Percentiles rank a stretch among this genome's conserved stretches.
phyloP scores from a whole-genome alignment of 64 coral and sea anemone genomes.

The Astreopora myriophthalma region DNA sequence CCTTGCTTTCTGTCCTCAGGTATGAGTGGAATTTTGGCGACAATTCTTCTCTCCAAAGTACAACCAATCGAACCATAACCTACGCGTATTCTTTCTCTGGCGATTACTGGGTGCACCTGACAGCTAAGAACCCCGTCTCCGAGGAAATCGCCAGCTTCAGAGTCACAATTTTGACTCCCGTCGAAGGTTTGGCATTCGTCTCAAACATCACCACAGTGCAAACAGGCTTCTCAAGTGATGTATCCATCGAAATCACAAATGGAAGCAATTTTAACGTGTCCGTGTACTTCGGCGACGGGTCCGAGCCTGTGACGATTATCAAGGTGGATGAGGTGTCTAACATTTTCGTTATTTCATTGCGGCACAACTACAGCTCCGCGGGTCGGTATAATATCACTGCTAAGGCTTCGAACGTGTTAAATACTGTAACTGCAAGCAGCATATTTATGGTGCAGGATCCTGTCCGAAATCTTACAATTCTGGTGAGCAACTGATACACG shows the following conservation, averaged over 20 bases:
- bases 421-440: not conserved
- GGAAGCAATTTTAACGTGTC: constrained; percentile 25
- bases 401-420: constrained; percentile 41
- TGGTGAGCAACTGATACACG: constrained; percentile 67
- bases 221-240: constrained; percentile 9
- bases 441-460: constrained; percentile 14
- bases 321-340: not conserved
- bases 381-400: constrained; percentile 34
- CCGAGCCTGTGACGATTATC: not conserved
- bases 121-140: constrained; percentile 4
- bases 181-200: constrained; percentile 3
- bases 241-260: constrained; percentile 43
- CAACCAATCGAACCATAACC: not conserved
- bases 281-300: not conserved
- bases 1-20: not conserved
- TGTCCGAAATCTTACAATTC: constrained; percentile 15
- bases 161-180: not conserved
- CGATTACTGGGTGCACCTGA: not conserved
- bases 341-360: constrained; percentile 53
- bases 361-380: constrained; percentile 54
- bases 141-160: not conserved
- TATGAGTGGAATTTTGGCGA: constrained; percentile 34
- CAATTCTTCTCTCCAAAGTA: constrained; percentile 5
- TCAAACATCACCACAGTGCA: not conserved
- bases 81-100: not conserved